Percentiles rank a stretch among this genome's conserved stretches.
phyloP scores from a whole-genome alignment of 1,140 invertebrate species.

The Hydropsyche tenuis region DNA sequence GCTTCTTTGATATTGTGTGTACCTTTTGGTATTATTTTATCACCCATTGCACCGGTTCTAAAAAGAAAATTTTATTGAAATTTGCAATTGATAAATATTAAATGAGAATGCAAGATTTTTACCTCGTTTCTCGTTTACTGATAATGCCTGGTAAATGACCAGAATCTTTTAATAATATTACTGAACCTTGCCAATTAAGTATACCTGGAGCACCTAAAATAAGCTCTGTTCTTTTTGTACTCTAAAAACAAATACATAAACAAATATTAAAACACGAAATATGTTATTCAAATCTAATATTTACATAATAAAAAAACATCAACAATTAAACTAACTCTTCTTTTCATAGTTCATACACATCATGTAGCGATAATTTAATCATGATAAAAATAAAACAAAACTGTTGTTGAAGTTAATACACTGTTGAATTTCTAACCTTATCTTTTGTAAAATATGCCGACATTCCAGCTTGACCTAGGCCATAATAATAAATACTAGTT shows the following conservation, averaged over 20 bases:
- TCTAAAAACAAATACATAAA: constrained; percentile 9
- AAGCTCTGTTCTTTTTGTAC: constrained; percentile 43
- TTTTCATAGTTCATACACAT: too few relatives aligned
- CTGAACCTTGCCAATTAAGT: constrained; percentile 56
- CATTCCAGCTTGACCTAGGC: constrained; percentile 55
- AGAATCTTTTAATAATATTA: constrained; percentile 34
- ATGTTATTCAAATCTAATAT: too few relatives aligned
- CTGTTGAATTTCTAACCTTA: constrained; percentile 32
- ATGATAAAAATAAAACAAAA: too few relatives aligned
- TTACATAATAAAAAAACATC: too few relatives aligned
- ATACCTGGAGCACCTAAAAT: constrained; percentile 58
- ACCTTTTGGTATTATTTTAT: background rate
- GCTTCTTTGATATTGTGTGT: background rate
- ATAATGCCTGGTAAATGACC: background rate
- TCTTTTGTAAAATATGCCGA: constrained; percentile 52
- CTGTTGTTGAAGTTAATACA: too few relatives aligned
- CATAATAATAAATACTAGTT: constrained; percentile 16
- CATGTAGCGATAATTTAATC: too few relatives aligned
- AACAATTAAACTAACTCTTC: too few relatives aligned
- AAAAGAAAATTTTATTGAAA: too few relatives aligned
- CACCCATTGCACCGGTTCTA: background rate
- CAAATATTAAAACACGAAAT: too few relatives aligned
- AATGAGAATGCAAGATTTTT: too few relatives aligned
- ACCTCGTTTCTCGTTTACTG: background rate
- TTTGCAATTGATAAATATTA: too few relatives aligned